Percentiles rank a stretch among this genome's conserved stretches.
Conservation (phyloP, 2,888 invertebrate species). For the Octodonta nipae region DNA sequence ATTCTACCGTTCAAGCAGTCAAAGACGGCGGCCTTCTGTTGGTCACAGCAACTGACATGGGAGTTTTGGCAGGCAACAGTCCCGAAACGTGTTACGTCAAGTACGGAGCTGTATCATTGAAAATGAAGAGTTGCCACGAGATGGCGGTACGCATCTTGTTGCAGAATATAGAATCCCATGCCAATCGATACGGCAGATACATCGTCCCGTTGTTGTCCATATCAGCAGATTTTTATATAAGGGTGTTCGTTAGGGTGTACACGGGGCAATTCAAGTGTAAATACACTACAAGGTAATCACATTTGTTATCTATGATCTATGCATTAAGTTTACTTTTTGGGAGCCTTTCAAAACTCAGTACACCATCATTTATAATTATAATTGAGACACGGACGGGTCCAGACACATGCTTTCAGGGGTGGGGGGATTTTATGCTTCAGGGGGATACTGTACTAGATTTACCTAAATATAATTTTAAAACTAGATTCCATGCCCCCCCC, state of each 20-base stretch:
- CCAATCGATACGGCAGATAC: constrained; percentile 84
- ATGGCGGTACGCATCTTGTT: constrained; percentile 88
- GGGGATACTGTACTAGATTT: too few species aligned
- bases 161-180: constrained; percentile 79
- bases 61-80: constrained; percentile 84
- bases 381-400: too few species aligned
- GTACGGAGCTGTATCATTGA: constrained; percentile 82
- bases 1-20: constrained; percentile 71
- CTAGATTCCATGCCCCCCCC: too few species aligned
- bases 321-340: constrained; percentile 18
- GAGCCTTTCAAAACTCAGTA: too few species aligned
- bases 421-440: too few species aligned
- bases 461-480: too few species aligned
- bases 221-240: constrained; percentile 91
- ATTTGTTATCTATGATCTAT: constrained; percentile 1
- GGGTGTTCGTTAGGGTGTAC: constrained; percentile 79
- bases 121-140: constrained; percentile 85
- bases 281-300: constrained; percentile 56
- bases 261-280: constrained; percentile 76
- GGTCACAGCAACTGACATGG: constrained; percentile 96
- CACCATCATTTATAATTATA: too few species aligned
- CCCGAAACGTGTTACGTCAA: constrained; percentile 86
- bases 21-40: constrained; percentile 75
- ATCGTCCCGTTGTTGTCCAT: constrained; percentile 82
- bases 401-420: too few species aligned